Evolutionary conservation across 1,140 invertebrate genomes (phyloP).

Genomic region (Lepidurus couesii): DNA sequence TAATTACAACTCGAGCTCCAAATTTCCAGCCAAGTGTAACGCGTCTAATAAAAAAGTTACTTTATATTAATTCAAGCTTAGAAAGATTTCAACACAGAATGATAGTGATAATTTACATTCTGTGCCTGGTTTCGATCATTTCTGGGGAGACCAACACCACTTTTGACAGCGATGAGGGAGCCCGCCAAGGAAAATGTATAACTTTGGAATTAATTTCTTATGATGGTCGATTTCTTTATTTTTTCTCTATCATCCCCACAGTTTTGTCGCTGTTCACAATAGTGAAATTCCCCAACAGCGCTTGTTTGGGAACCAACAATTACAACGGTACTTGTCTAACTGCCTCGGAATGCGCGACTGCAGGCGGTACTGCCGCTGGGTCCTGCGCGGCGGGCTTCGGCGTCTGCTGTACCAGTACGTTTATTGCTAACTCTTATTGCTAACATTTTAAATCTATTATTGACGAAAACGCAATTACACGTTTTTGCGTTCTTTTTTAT

Average conservation of each 20-base stretch:
- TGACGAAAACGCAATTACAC: too few relatives aligned
- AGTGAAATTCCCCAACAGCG: slow-evolving; percentile 16
- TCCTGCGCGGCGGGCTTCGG: slow-evolving; percentile 61
- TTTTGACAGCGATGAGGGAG: background rate
- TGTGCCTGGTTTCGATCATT: background rate
- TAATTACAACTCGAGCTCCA: too few relatives aligned
- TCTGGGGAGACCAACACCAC: background rate
- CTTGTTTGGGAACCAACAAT: slow-evolving; percentile 1
- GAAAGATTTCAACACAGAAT: background rate
- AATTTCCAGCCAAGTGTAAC: too few relatives aligned
- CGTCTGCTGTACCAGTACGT: slow-evolving; percentile 73
- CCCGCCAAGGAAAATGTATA: slow-evolving; percentile 24
- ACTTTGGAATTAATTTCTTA: too few relatives aligned
- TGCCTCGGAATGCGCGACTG: slow-evolving; percentile 60
- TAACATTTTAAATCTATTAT: background rate
- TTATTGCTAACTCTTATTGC: slow-evolving; percentile 28
- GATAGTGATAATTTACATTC: background rate
- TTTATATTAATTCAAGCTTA: too few relatives aligned
- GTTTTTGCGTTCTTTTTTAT: too few relatives aligned
- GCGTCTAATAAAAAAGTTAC: too few relatives aligned
- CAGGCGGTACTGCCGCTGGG: slow-evolving; percentile 61
- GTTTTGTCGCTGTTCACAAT: slow-evolving; percentile 16
- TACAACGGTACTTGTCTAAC: slow-evolving; percentile 65
- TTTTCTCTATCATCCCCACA: background rate
- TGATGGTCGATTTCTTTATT: background rate